A percentile compares a stretch with the other conserved stretches of the same genome.
phyloP scores from a whole-genome alignment of 2,888 invertebrate species.

The Busseola fusca region DNA sequence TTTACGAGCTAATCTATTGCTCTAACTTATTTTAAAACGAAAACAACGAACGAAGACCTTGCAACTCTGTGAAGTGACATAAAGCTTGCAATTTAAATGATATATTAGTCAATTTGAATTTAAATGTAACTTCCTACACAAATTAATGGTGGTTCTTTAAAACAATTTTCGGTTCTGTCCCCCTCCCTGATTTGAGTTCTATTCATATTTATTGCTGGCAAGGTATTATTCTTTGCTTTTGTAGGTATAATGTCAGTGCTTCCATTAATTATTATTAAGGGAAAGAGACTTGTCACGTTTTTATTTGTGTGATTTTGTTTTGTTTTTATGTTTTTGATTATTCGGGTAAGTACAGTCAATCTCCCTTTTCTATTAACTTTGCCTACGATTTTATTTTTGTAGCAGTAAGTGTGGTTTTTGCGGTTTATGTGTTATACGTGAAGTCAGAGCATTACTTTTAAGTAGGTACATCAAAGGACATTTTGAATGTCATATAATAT shows the following conservation, averaged over 20 bases:
- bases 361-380: background rate
- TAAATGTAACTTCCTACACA: conserved; percentile 65
- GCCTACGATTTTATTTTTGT: background rate
- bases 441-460: background rate
- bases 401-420: background rate
- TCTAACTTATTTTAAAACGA: background rate
- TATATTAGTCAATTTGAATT: conserved; percentile 72
- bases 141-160: conserved; percentile 59
- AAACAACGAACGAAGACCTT: background rate
- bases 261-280: background rate
- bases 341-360: background rate
- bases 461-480: background rate
- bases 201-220: conserved; percentile 17
- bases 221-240: conserved; percentile 5
- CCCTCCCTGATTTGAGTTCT: conserved; percentile 8
- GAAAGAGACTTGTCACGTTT: background rate
- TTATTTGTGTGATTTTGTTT: background rate
- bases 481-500: background rate
- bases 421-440: background rate
- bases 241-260: background rate
- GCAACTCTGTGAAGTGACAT: background rate
- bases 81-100: conserved; percentile 39
- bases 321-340: background rate
- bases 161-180: conserved; percentile 14
- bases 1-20: background rate